Evolutionary conservation across 2,113 vertebrate species (phyloP).

Genomic region (Pao palembangensis): DNA sequence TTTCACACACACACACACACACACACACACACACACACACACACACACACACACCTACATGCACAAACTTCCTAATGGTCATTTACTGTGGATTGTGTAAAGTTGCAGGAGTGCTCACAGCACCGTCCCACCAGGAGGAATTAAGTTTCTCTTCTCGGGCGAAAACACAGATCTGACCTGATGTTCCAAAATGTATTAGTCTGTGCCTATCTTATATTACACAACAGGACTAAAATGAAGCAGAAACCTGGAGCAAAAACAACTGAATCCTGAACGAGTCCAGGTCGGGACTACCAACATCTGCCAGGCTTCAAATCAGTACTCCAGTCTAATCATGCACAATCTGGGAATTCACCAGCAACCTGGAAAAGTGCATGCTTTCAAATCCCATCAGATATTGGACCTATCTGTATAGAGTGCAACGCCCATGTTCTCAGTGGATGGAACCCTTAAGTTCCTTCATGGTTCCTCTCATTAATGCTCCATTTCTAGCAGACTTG

Average conservation of each 20-base stretch:
- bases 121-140: slow-evolving; percentile 2
- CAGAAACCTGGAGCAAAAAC: slow-evolving; percentile 15
- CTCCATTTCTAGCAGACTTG: too few relatives aligned
- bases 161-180: slow-evolving; percentile 3
- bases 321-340: slow-evolving; percentile 10
- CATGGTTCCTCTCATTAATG: too few relatives aligned
- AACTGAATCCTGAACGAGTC: slow-evolving; percentile 10
- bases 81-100: slow-evolving; percentile 4
- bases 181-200: slow-evolving; percentile 4
- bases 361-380: background rate
- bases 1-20: slow-evolving; percentile 9
- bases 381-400: too few relatives aligned
- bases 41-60: slow-evolving; percentile 33
- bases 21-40: slow-evolving; percentile 13
- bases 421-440: too few relatives aligned
- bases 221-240: slow-evolving; percentile 16
- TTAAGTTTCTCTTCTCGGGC: slow-evolving; percentile 1
- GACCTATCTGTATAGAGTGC: too few relatives aligned
- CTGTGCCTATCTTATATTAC: slow-evolving; percentile 6
- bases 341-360: slow-evolving; percentile 2
- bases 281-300: slow-evolving; percentile 24
- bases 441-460: too few relatives aligned
- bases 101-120: slow-evolving; percentile 9
- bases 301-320: slow-evolving; percentile 14
- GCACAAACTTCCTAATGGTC: slow-evolving; percentile 26